Percentiles rank a stretch among this genome's conserved stretches.
Evolutionary conservation across 2,113 vertebrate genomes (phyloP).

Genomic region (Chiloscyllium plagiosum): DNA sequence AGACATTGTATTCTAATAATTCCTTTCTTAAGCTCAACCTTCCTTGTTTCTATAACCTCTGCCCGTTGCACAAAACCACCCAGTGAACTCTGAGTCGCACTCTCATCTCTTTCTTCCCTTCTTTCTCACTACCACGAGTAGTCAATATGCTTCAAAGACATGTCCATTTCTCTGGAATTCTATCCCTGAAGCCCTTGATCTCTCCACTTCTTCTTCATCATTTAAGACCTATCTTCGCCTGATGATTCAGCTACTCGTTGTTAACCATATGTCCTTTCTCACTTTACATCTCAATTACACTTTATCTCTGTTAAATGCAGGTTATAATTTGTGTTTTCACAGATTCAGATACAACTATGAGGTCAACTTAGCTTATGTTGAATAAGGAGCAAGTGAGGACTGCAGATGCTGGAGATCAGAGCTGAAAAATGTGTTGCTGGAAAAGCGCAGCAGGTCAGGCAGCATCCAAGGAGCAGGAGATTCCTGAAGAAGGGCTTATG

Average conservation of each 20-base stretch:
- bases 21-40: not conserved
- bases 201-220: not conserved
- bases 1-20: not conserved
- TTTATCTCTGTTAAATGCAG: not conserved
- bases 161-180: not conserved
- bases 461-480: no score
- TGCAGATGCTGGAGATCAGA: no score
- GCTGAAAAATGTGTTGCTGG: no score
- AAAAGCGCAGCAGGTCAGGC: no score
- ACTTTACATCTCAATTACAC: not conserved
- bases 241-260: not conserved
- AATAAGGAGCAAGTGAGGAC: not conserved
- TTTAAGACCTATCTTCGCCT: not conserved
- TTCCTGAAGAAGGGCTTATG: no score
- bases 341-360: not conserved
- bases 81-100: not conserved
- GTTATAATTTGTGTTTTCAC: not conserved
- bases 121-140: not conserved
- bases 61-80: not conserved
- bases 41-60: not conserved
- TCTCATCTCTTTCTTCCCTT: not conserved
- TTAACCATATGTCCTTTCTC: not conserved
- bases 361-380: not conserved
- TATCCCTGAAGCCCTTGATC: not conserved
- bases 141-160: not conserved